These are phyloP conservation scores for Choristoneura rosaceana DNA, from an alignment of 2,888 invertebrate species.

Conservation along the genomic window DNA sequence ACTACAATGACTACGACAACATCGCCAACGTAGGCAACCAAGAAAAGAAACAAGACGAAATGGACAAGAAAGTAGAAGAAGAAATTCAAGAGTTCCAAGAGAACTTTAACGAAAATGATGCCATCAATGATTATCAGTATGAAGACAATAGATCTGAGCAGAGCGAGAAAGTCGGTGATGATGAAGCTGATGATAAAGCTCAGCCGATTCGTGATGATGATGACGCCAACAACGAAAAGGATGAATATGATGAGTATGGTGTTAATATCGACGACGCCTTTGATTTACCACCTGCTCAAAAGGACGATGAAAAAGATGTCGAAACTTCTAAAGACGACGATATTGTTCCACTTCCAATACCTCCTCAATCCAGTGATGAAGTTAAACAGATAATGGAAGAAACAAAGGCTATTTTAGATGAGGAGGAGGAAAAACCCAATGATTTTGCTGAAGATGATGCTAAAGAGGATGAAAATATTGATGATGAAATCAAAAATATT, in stretches of 20 bases:
- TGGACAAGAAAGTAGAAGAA: constrained; percentile 41
- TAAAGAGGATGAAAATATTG: constrained; percentile 1
- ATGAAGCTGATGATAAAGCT: constrained; percentile 4
- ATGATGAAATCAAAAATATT: constrained; percentile 36
- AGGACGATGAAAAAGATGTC: constrained; percentile 35
- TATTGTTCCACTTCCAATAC: constrained; percentile 26
- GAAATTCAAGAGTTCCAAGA: constrained; percentile 40
- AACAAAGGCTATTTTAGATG: constrained; percentile 48
- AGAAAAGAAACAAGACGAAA: constrained; percentile 41
- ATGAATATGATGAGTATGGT: constrained; percentile 43
- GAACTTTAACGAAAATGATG: constrained; percentile 37
- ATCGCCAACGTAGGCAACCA: constrained; percentile 29
- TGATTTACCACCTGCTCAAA: constrained; percentile 33
- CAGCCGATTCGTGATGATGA: constrained; percentile 20
- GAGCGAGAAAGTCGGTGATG: constrained; percentile 45
- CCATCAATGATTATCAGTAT: constrained; percentile 60
- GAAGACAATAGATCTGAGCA: constrained; percentile 67
- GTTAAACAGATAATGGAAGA: constrained; percentile 53
- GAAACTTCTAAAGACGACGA: constrained; percentile 39
- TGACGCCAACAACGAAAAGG: constrained; percentile 25
- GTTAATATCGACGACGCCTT: constrained; percentile 32
- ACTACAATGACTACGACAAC: constrained; percentile 12
- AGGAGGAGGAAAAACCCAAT: constrained; percentile 42
- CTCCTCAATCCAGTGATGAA: constrained; percentile 24
- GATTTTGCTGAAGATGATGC: constrained; percentile 36